phyloP scores from a whole-genome alignment of 2,113 vertebrate genomes.

The Anarrhichthys ocellatus region DNA sequence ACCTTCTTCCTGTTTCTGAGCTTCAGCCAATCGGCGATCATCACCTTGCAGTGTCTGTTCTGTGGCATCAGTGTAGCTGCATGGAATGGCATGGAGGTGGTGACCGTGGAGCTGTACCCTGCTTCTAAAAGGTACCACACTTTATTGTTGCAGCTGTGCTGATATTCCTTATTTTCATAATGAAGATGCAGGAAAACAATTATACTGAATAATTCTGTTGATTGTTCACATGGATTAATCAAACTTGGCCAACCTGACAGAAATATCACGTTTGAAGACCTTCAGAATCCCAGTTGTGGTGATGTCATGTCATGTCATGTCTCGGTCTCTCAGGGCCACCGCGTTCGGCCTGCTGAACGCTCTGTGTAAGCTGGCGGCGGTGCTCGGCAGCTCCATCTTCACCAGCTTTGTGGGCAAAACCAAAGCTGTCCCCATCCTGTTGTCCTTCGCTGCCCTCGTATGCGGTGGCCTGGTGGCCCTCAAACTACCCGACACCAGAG shows the following conservation, averaged over 20 bases:
- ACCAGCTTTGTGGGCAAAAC: conserved; percentile 93
- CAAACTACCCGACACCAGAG: conserved; percentile 93
- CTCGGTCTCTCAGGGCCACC: conserved; percentile 86
- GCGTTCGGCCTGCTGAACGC: conserved; percentile 95
- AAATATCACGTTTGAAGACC: not conserved
- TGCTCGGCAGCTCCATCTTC: conserved; percentile 95
- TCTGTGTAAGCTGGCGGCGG: conserved; percentile 92
- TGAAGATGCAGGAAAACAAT: not conserved
- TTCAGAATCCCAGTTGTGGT: not conserved
- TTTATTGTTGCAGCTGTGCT: not conserved
- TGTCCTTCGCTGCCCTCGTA: conserved; percentile 90
- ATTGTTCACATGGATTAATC: not conserved
- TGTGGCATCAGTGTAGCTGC: conserved; percentile 93
- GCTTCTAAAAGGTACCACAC: conserved; percentile 89
- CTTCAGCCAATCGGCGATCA: conserved; percentile 93
- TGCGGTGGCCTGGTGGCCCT: conserved; percentile 92
- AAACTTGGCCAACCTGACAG: not conserved
- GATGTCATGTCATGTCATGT: not conserved
- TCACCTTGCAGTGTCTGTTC: conserved; percentile 95
- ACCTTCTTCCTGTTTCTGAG: conserved; percentile 96
- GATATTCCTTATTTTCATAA: not conserved
- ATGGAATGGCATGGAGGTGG: conserved; percentile 96
- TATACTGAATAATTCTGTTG: too few species aligned
- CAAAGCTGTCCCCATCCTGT: conserved; percentile 92
- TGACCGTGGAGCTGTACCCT: conserved; percentile 96